phyloP scores from a whole-genome alignment of 2,113 vertebrate species.

The Ramphastos sulfuratus region DNA sequence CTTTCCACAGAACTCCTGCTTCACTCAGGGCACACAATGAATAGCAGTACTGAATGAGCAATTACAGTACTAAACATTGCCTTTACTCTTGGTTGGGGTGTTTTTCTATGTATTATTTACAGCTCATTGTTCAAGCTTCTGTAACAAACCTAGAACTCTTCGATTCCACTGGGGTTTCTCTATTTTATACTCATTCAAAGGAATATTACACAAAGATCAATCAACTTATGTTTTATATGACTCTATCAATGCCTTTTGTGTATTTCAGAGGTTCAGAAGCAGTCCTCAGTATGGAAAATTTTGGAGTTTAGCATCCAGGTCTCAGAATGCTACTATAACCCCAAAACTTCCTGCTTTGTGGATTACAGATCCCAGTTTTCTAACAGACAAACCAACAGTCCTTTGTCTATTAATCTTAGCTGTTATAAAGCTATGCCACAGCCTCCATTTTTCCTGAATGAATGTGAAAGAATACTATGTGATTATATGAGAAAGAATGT shows the following conservation, averaged over 20 bases:
- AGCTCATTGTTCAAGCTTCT: not conserved
- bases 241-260: not conserved
- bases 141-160: not conserved
- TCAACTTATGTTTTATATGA: not conserved
- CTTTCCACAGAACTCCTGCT: conserved; percentile 12
- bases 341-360: not conserved
- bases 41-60: not conserved
- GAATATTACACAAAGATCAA: not conserved
- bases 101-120: not conserved
- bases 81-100: not conserved
- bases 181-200: not conserved
- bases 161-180: not conserved
- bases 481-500: not conserved
- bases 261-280: not conserved
- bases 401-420: not conserved
- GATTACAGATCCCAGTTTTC: not conserved
- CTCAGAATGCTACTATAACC: not conserved
- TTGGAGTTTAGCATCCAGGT: not conserved
- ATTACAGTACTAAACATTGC: not conserved
- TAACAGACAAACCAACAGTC: not conserved
- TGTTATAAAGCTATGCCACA: not conserved
- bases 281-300: not conserved
- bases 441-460: not conserved
- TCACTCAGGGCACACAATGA: not conserved
- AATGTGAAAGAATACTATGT: not conserved